A percentile compares a stretch with the other conserved stretches of the same genome.
Evolutionary conservation across 2,797 vertebrate species (phyloP).

Genomic region (Monodelphis domestica): DNA sequence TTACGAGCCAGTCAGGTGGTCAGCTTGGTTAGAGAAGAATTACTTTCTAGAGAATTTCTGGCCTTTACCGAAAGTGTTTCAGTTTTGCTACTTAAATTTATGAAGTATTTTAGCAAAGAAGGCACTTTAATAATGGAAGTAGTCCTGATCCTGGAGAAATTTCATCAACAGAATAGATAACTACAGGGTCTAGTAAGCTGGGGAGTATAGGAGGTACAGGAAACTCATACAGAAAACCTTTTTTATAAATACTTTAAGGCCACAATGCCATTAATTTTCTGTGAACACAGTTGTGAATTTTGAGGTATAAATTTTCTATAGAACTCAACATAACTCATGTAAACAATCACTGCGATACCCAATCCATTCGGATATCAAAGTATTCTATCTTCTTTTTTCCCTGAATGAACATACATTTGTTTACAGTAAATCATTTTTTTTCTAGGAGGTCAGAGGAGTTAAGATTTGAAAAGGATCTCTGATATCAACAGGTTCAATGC

Average conservation of each 20-base stretch:
- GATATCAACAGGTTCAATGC: neutral
- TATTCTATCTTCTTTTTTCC: slow-evolving; percentile 1
- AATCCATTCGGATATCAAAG: neutral
- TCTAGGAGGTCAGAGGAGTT: neutral
- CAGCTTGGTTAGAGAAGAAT: neutral
- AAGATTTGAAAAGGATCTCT: neutral
- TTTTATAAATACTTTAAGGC: neutral
- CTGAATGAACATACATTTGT: neutral
- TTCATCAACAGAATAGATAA: neutral
- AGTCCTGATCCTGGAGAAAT: neutral
- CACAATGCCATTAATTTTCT: neutral
- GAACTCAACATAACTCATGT: slow-evolving; percentile 10
- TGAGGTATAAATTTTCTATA: slow-evolving; percentile 17
- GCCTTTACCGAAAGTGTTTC: neutral
- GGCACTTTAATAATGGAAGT: neutral
- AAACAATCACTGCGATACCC: neutral
- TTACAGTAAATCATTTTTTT: neutral
- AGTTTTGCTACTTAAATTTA: slow-evolving; percentile 1
- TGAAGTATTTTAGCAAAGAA: slow-evolving; percentile 1
- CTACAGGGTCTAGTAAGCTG: neutral
- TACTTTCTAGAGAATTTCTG: neutral
- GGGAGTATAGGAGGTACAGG: neutral
- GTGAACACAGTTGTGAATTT: neutral
- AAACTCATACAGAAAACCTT: neutral
- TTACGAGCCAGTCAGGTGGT: neutral